phyloP scores from a whole-genome alignment of 1,140 invertebrate species.

The Anagrus nilaparvatae region DNA sequence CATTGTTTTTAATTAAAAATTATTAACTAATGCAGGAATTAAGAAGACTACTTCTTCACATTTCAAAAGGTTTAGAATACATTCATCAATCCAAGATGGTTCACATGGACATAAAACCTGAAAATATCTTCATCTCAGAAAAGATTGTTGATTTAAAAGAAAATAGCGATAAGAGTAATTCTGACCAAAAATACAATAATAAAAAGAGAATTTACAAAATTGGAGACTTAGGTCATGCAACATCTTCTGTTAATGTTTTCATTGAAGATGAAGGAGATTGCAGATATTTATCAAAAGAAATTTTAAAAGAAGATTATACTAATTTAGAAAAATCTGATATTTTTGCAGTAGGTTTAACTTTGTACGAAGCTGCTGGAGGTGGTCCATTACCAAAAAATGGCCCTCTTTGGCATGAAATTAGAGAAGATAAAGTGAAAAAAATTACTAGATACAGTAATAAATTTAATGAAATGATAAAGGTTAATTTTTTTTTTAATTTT shows the following conservation, averaged over 20 bases:
- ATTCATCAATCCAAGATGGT: slow-evolving; percentile 75
- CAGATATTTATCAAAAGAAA: slow-evolving; percentile 62
- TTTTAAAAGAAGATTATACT: slow-evolving; percentile 69
- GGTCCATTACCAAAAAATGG: slow-evolving; percentile 82
- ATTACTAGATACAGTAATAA: slow-evolving; percentile 53
- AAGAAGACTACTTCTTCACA: slow-evolving; percentile 59
- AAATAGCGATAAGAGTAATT: slow-evolving; percentile 51
- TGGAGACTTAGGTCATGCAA: slow-evolving; percentile 76
- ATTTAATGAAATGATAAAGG: slow-evolving; percentile 59
- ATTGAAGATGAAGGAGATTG: slow-evolving; percentile 83
- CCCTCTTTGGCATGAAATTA: slow-evolving; percentile 69
- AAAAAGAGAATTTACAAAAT: slow-evolving; percentile 61
- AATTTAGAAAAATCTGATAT: slow-evolving; percentile 80
- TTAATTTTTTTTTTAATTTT: too few relatives aligned
- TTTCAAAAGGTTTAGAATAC: slow-evolving; percentile 61
- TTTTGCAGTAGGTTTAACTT: slow-evolving; percentile 73
- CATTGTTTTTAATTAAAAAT: slow-evolving; percentile 10
- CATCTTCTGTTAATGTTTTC: slow-evolving; percentile 58
- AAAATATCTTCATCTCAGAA: slow-evolving; percentile 69
- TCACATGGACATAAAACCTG: slow-evolving; percentile 85
- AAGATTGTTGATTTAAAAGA: slow-evolving; percentile 35
- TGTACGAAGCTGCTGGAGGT: slow-evolving; percentile 68
- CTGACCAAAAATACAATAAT: slow-evolving; percentile 21
- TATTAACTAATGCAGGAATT: slow-evolving; percentile 40
- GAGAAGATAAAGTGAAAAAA: slow-evolving; percentile 58